Base-by-base conservation (phyloP, 2,797 vertebrate genomes). In the Gallinago solitaria region DNA sequence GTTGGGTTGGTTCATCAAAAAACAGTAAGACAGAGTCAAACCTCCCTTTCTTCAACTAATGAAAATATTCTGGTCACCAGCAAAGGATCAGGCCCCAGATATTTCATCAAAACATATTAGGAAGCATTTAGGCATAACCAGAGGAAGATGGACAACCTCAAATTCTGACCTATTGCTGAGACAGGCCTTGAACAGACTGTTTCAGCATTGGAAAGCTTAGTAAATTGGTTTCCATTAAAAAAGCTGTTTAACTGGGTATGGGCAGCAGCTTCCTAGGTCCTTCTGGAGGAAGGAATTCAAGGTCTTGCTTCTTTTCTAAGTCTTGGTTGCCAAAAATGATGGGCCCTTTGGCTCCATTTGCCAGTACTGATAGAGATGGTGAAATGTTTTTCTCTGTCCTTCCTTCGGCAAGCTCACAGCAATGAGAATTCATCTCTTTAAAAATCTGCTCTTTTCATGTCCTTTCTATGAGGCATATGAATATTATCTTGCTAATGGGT, bases 391-490 rank as follows among this genome's bases (percentile, higher is more conserved):
- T 82, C 60, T 70, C 54, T 56, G 16, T 56, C 51, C 59, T 92
- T 92, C 59, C 41, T 61, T 45, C 68, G 15, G 25, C 69, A 78
- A 78, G 35, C 1, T 84, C 59, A 21, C 45, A 76, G 64, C 20
- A 76, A 93, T 63, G 9, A 89, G 56, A 33, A 74, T 82, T 84
- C 20, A 79, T 59, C 48, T 71, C 54, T 83, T 82, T 65, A 43
- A 93, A 96, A 95, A 90, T 74, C 50, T 39, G 47, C 9, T 92
- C 54, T 95, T 90, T 90, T 57, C 71, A 65, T 86, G 83, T 74
- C 76, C 83, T 94, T 97, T 91, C 63, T 79, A 50, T 67, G 60
- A 90, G 80, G 63, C 85, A 84, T 93, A 73, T 79, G 79, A 94
- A 88, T 88, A 90, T 86, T 83, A 83, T 82, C 63, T 74, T 90